Percentiles rank a stretch among this genome's conserved stretches.
phyloP scores from a whole-genome alignment of 2,113 vertebrate species.

The Actenoides lindsayi region DNA sequence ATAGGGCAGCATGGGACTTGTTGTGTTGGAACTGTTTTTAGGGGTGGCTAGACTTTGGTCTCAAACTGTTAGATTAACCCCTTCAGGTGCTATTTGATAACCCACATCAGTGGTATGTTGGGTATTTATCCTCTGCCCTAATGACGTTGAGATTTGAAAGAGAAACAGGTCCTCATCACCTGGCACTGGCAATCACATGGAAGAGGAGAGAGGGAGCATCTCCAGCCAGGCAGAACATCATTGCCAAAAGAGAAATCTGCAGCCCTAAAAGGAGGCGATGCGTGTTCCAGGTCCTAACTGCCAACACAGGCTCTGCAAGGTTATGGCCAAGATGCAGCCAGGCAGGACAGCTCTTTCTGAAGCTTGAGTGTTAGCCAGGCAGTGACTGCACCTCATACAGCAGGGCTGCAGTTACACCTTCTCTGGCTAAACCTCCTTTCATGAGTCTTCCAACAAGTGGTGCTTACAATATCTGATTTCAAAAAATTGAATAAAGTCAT shows the following conservation, averaged over 20 bases:
- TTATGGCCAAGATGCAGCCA: not conserved
- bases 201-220: not conserved
- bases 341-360: not conserved
- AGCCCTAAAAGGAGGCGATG: not conserved
- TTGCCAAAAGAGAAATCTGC: not conserved
- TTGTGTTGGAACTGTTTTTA: not conserved
- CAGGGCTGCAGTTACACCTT: not conserved
- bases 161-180: rapidly evolving
- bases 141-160: not conserved
- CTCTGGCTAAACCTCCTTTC: not conserved
- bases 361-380: not conserved
- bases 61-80: not conserved
- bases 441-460: not conserved
- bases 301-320: not conserved
- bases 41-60: not conserved
- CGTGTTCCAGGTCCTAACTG: not conserved
- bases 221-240: not conserved
- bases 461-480: not conserved
- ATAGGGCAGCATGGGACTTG: not conserved
- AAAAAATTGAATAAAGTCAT: not conserved
- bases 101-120: not conserved
- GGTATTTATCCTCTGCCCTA: not conserved
- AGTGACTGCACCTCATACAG: not conserved
- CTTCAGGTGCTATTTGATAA: not conserved
- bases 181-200: rapidly evolving